These are phyloP conservation scores for Papilio elwesi DNA, from an alignment of 2,888 invertebrate genomes.

Conservation along the genomic window DNA sequence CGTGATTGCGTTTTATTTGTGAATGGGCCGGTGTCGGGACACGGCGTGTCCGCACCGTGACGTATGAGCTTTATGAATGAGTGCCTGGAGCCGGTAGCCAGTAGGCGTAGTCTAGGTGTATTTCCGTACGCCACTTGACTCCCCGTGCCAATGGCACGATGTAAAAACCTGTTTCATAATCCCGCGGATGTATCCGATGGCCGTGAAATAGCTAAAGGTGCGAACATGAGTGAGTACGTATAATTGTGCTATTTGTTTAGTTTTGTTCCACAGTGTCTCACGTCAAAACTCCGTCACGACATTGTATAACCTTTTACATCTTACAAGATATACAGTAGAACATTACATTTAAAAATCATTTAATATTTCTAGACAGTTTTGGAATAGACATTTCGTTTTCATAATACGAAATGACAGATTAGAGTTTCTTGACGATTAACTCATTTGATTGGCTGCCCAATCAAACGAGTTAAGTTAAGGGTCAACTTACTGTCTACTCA, in stretches of 20 bases:
- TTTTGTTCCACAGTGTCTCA: not conserved
- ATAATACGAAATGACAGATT: too few species aligned
- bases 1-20: slow-evolving; percentile 49
- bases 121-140: slow-evolving; percentile 78
- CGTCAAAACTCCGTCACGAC: not conserved
- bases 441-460: too few species aligned
- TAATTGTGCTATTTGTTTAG: not conserved
- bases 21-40: slow-evolving; percentile 52
- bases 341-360: too few species aligned
- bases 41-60: slow-evolving; percentile 57
- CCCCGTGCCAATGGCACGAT: slow-evolving; percentile 70
- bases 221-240: slow-evolving; percentile 1
- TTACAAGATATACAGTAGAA: not conserved
- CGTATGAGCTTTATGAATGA: slow-evolving; percentile 72
- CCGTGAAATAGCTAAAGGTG: slow-evolving; percentile 60
- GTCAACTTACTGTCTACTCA: too few species aligned
- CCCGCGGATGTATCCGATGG: slow-evolving; percentile 70
- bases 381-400: too few species aligned
- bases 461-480: too few species aligned
- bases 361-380: too few species aligned
- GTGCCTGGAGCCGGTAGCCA: slow-evolving; percentile 53
- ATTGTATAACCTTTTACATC: not conserved
- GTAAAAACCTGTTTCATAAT: slow-evolving; percentile 75
- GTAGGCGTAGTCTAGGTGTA: slow-evolving; percentile 75
- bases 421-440: too few species aligned